phyloP scores from a whole-genome alignment of 2,113 vertebrate genomes.

The Lepidothrix coronata region DNA sequence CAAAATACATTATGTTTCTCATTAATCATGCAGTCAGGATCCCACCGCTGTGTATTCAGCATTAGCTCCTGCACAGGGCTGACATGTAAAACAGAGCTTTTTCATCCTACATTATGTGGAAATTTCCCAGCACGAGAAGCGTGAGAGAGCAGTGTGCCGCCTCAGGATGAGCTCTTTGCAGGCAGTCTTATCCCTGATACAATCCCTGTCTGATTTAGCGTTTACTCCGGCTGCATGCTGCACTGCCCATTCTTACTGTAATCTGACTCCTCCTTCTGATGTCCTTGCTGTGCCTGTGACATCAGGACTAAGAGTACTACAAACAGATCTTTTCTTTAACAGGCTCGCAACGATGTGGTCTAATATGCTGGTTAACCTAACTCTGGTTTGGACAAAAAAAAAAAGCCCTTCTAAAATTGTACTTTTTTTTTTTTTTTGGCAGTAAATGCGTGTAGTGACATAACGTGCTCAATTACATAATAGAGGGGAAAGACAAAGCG shows the following conservation, averaged over 20 bases:
- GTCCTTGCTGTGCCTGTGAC: constrained; percentile 83
- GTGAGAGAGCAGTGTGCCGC: constrained; percentile 58
- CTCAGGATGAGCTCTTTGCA: constrained; percentile 67
- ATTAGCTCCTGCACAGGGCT: constrained; percentile 75
- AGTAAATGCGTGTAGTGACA: not conserved
- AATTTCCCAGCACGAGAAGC: constrained; percentile 71
- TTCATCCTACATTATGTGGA: constrained; percentile 77
- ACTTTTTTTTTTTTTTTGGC: not conserved
- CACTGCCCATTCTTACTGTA: constrained; percentile 84
- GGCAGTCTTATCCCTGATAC: constrained; percentile 66
- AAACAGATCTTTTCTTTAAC: constrained; percentile 63
- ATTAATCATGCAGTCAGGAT: constrained; percentile 83
- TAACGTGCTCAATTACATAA: constrained; percentile 51
- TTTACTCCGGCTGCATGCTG: constrained; percentile 75
- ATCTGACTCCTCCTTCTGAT: constrained; percentile 86
- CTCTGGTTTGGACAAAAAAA: not conserved
- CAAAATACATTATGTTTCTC: constrained; percentile 98
- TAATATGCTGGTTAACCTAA: constrained; percentile 1
- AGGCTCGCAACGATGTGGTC: not conserved
- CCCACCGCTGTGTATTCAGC: constrained; percentile 79
- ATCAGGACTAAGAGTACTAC: constrained; percentile 80
- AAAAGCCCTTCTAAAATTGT: not conserved
- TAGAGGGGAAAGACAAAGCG: constrained; percentile 11
- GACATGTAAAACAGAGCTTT: constrained; percentile 71
- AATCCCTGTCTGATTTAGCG: constrained; percentile 72